phyloP scores from a whole-genome alignment of 2,797 vertebrate genomes.

The Taenioides sp. region DNA sequence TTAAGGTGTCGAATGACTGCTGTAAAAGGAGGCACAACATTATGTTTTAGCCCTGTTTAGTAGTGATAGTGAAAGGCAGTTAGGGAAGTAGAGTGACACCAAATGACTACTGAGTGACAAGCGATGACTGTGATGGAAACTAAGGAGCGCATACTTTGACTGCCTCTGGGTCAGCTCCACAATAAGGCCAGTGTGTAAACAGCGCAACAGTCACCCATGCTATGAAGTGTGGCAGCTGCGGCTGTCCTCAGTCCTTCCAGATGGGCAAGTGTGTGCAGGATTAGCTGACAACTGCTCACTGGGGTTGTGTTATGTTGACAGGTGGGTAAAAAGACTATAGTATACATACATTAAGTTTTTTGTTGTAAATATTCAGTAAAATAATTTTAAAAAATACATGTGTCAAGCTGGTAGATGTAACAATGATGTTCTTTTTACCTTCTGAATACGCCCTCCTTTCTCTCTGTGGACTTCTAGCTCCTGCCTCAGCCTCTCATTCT shows the following conservation, averaged over 20 bases:
- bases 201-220: slow-evolving; percentile 60
- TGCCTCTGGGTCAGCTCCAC: slow-evolving; percentile 57
- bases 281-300: slow-evolving; percentile 61
- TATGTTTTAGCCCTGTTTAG: slow-evolving; percentile 10
- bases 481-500: slow-evolving; percentile 88
- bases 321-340: slow-evolving; percentile 33
- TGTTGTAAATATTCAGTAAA: background rate
- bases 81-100: slow-evolving; percentile 18
- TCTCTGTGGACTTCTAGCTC: slow-evolving; percentile 86
- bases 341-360: background rate
- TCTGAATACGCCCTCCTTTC: slow-evolving; percentile 88
- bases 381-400: background rate
- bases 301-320: slow-evolving; percentile 64
- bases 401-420: background rate
- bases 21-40: slow-evolving; percentile 20
- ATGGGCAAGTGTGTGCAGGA: slow-evolving; percentile 55
- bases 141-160: slow-evolving; percentile 40
- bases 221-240: slow-evolving; percentile 64
- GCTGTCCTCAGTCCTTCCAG: slow-evolving; percentile 60
- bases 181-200: slow-evolving; percentile 69
- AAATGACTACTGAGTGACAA: slow-evolving; percentile 54
- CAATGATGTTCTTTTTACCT: slow-evolving; percentile 73
- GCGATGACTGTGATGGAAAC: slow-evolving; percentile 51
- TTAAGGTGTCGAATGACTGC: slow-evolving; percentile 46
- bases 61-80: background rate